Conservation (phyloP, 2,888 invertebrate genomes). For the Volucella inflata region DNA sequence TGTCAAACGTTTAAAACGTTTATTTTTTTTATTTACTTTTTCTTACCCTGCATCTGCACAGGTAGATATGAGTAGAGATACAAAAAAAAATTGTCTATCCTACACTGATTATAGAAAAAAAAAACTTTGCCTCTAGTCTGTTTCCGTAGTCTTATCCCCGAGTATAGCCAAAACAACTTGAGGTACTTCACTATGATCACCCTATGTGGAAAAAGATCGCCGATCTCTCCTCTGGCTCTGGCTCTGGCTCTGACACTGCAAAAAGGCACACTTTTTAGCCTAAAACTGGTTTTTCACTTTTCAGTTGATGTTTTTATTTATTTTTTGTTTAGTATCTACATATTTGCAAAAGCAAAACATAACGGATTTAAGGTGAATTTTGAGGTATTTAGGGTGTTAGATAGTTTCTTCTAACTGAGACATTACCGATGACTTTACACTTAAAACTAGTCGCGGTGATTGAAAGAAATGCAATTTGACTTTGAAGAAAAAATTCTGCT, state of each 20-base stretch:
- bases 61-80: slow-evolving; percentile 3
- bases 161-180: not conserved
- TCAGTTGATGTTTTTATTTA: not conserved
- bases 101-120: too few species aligned
- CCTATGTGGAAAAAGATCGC: too few species aligned
- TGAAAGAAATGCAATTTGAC: slow-evolving; percentile 64
- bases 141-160: too few species aligned
- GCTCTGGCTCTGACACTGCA: slow-evolving; percentile 24
- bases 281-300: slow-evolving; percentile 62
- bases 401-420: slow-evolving; percentile 33
- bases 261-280: slow-evolving; percentile 57
- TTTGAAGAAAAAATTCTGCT: slow-evolving; percentile 31
- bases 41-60: not conserved
- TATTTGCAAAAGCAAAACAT: slow-evolving; percentile 43
- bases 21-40: not conserved
- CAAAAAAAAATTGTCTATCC: too few species aligned
- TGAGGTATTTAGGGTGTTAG: slow-evolving; percentile 15
- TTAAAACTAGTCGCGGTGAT: slow-evolving; percentile 15
- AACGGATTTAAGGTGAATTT: slow-evolving; percentile 45
- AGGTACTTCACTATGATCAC: not conserved
- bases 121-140: too few species aligned
- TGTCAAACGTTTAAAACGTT: slow-evolving; percentile 42
- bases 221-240: not conserved
- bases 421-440: slow-evolving; percentile 1
- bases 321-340: slow-evolving; percentile 1